phyloP scores from a whole-genome alignment of 2,888 invertebrate genomes.

The Conus canariensis region DNA sequence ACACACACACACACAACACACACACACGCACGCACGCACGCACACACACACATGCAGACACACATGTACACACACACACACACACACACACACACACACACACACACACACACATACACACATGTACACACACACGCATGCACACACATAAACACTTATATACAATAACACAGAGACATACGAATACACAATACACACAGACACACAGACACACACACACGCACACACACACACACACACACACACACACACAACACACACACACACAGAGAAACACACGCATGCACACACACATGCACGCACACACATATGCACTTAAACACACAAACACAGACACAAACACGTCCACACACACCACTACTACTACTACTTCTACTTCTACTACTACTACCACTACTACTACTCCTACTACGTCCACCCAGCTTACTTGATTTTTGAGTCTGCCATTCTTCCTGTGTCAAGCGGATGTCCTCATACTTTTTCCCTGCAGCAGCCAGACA shows the following conservation, averaged over 20 bases:
- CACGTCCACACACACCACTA: no score
- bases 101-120: not conserved
- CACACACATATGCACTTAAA: not conserved
- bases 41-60: conserved; percentile 1
- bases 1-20: not conserved
- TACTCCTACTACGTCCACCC: no score
- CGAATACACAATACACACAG: conserved; percentile 28
- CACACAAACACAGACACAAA: conserved; percentile 30
- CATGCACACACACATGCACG: not conserved
- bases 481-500: no score
- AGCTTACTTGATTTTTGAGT: no score
- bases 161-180: not conserved
- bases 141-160: not conserved
- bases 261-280: not conserved
- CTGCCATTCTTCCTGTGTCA: no score
- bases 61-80: no score
- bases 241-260: not conserved
- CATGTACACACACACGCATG: not conserved
- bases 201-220: not conserved
- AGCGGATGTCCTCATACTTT: no score
- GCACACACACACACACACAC: no score
- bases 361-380: no score
- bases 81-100: no score
- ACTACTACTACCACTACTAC: no score
- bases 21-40: not conserved